These are phyloP conservation scores for Thermophis baileyi DNA, from an alignment of 2,113 vertebrate genomes.

Conservation along the genomic window DNA sequence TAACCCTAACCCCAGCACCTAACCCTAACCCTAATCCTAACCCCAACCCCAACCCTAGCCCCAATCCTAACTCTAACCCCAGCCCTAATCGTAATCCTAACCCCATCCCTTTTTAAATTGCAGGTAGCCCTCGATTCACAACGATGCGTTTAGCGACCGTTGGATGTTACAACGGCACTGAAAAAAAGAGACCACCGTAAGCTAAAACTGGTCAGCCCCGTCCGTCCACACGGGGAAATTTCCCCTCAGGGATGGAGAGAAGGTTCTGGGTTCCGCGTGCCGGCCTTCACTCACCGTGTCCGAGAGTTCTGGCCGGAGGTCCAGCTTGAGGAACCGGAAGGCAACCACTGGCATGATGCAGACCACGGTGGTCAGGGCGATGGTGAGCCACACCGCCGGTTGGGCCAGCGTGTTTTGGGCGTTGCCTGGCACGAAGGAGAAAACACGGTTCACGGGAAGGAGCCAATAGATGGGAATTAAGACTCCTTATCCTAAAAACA, in stretches of 20 bases:
- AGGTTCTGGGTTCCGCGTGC: no score
- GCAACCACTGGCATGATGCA: conserved; percentile 91
- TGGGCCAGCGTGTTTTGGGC: conserved; percentile 87
- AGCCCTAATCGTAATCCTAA: no score
- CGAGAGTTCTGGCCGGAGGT: conserved; percentile 86
- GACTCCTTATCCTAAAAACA: background rate
- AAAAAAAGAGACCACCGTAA: background rate
- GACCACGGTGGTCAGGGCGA: conserved; percentile 83
- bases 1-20: no score
- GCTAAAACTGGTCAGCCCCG: background rate
- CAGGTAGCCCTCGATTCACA: background rate
- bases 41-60: no score
- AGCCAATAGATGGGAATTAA: rapidly evolving
- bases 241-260: no score
- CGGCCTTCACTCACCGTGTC: conserved; percentile 79
- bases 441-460: rapidly evolving
- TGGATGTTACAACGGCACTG: background rate
- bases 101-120: background rate
- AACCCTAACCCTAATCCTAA: no score
- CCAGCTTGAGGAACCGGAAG: conserved; percentile 92
- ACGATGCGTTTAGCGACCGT: rapidly evolving
- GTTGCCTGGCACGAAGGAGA: conserved; percentile 67
- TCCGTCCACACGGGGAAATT: background rate
- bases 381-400: conserved; percentile 91
- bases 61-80: no score